Percentiles rank a stretch among this genome's conserved stretches.
These are phyloP conservation scores for Tachina fera DNA, from an alignment of 2,888 invertebrate species.

Conservation along the genomic window DNA sequence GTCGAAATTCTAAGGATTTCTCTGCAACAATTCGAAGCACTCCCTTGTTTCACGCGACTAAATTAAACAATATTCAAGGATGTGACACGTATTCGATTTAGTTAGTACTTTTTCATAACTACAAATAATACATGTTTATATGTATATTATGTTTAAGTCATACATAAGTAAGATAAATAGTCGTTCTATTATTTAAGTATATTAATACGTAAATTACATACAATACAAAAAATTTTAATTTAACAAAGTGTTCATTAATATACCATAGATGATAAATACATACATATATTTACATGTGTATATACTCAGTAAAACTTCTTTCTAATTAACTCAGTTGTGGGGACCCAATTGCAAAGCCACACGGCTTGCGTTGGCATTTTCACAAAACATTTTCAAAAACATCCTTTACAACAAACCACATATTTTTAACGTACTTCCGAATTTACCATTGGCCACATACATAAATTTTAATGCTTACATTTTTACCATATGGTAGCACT, in stretches of 20 bases:
- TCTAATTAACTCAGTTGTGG: too few relatives aligned
- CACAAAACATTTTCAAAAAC: too few relatives aligned
- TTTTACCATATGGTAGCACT: too few relatives aligned
- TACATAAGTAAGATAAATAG: not conserved
- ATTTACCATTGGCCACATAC: too few relatives aligned
- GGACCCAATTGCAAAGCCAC: too few relatives aligned
- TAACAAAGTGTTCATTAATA: not conserved
- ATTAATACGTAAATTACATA: not conserved
- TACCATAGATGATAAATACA: not conserved
- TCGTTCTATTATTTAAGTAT: not conserved
- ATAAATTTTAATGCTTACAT: too few relatives aligned
- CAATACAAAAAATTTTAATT: not conserved
- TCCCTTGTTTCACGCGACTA: slow-evolving; percentile 80
- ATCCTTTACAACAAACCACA: too few relatives aligned
- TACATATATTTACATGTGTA: too few relatives aligned
- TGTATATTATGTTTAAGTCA: not conserved
- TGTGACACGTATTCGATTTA: slow-evolving; percentile 81
- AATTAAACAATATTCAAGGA: slow-evolving; percentile 80
- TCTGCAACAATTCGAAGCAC: slow-evolving; percentile 81
- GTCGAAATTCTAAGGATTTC: slow-evolving; percentile 81
- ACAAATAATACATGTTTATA: not conserved
- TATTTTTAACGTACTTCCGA: too few relatives aligned
- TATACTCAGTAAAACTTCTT: too few relatives aligned
- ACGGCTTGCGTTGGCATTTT: too few relatives aligned
- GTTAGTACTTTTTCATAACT: slow-evolving; percentile 62